These are phyloP conservation scores for Chaitophorus viminalis DNA, from an alignment of 2,888 invertebrate species.

Conservation along the genomic window DNA sequence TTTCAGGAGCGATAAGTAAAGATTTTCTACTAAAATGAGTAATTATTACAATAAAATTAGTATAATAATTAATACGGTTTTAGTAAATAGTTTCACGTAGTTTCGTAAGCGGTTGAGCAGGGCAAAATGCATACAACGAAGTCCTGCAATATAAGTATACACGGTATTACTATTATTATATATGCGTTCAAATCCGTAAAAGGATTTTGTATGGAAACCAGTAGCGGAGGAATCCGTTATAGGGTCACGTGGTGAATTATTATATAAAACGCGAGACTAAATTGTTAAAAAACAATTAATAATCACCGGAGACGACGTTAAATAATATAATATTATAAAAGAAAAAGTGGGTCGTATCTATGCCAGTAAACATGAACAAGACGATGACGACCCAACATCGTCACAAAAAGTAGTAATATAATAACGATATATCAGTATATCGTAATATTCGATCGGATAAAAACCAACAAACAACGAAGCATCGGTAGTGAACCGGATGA, in stretches of 20 bases:
- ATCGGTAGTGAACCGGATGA: neutral
- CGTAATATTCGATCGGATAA: neutral
- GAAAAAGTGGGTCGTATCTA: neutral
- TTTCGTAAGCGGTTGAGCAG: neutral
- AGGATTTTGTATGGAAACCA: conserved; percentile 15
- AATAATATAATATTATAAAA: neutral
- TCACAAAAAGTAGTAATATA: neutral
- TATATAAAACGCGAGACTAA: neutral
- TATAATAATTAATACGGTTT: neutral
- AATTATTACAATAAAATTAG: neutral
- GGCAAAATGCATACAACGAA: no score
- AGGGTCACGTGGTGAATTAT: neutral
- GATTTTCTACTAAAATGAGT: neutral
- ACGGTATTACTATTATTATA: neutral
- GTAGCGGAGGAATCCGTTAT: conserved; percentile 13
- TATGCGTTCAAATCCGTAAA: conserved; percentile 13
- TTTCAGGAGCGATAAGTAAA: no score
- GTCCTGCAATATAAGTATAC: neutral
- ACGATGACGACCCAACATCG: neutral
- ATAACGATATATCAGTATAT: neutral
- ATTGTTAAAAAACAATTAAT: neutral
- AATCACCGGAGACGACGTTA: neutral
- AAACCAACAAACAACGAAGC: neutral
- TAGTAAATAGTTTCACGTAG: neutral
- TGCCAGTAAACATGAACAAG: neutral